Percentiles rank a stretch among this genome's conserved stretches.
Evolutionary conservation across 2,888 invertebrate genomes (phyloP).

Genomic region (Melolontha melolontha): DNA sequence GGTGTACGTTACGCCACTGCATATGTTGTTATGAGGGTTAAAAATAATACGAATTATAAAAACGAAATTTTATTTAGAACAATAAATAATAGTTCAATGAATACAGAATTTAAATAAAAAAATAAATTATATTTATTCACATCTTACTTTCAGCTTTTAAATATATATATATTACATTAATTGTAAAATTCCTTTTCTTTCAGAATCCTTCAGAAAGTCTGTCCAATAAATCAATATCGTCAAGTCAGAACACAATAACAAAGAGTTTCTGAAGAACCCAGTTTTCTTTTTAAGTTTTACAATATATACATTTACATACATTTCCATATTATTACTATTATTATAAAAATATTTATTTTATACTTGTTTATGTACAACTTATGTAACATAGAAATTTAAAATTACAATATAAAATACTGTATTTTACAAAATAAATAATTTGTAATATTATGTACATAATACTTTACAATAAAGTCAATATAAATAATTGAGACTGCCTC

Average conservation of each 20-base stretch:
- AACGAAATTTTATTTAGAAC: conserved; percentile 4
- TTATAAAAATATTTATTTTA: conserved; percentile 53
- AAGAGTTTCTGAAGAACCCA: conserved; percentile 61
- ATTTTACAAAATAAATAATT: conserved; percentile 48
- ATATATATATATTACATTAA: conserved; percentile 9
- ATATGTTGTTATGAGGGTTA: no score
- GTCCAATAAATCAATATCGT: conserved; percentile 55
- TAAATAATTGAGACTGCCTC: conserved; percentile 28
- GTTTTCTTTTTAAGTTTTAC: conserved; percentile 40
- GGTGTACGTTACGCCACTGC: no score
- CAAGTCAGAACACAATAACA: conserved; percentile 64
- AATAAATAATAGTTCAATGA: not conserved
- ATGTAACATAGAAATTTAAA: conserved; percentile 46
- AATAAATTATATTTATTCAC: not conserved
- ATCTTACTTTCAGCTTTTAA: conserved; percentile 1
- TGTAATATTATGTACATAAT: conserved; percentile 43
- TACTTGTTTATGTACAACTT: conserved; percentile 50
- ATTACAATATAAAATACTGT: conserved; percentile 45
- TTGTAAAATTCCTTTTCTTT: conserved; percentile 44
- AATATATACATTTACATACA: conserved; percentile 42
- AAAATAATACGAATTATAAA: no score
- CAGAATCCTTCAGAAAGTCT: conserved; percentile 57
- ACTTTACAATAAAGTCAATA: conserved; percentile 44
- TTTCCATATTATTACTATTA: conserved; percentile 46
- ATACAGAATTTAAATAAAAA: not conserved